Evolutionary conservation across 2,797 vertebrate genomes (phyloP).

Genomic region (Rhabdomys pumilio): DNA sequence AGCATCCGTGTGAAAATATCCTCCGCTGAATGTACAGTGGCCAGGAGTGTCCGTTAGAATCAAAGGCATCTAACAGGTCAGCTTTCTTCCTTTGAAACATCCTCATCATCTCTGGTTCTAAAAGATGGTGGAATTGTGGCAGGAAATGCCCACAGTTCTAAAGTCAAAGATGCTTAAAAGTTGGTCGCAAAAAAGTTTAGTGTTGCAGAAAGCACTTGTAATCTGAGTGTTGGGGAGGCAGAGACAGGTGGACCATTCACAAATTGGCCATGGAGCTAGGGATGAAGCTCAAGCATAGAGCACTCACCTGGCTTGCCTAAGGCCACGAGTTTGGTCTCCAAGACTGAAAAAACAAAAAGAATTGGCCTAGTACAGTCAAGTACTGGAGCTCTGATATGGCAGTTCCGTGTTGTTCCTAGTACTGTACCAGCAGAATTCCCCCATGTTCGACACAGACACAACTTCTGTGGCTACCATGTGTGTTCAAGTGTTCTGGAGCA

Average conservation of each 20-base stretch:
- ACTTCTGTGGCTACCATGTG: background rate
- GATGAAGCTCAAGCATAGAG: background rate
- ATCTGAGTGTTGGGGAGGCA: background rate
- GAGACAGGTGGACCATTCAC: background rate
- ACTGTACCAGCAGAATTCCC: background rate
- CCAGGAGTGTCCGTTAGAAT: conserved; percentile 13
- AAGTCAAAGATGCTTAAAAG: background rate
- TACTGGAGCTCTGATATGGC: background rate
- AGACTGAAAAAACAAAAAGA: background rate
- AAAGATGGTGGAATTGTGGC: conserved; percentile 1
- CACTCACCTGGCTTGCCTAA: background rate
- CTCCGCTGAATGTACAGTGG: conserved; percentile 19
- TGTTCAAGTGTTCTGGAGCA: background rate
- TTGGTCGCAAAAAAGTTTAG: background rate
- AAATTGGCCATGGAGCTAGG: background rate
- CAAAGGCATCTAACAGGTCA: background rate
- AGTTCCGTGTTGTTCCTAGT: background rate
- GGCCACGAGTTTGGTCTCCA: background rate
- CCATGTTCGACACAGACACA: background rate
- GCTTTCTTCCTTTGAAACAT: background rate
- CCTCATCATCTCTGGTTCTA: background rate
- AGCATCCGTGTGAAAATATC: conserved; percentile 1
- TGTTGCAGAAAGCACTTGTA: background rate
- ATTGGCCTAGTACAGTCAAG: background rate
- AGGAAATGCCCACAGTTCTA: background rate